Conservation (phyloP, 64 coral and sea anemone species). For the Acropora tenuis region DNA sequence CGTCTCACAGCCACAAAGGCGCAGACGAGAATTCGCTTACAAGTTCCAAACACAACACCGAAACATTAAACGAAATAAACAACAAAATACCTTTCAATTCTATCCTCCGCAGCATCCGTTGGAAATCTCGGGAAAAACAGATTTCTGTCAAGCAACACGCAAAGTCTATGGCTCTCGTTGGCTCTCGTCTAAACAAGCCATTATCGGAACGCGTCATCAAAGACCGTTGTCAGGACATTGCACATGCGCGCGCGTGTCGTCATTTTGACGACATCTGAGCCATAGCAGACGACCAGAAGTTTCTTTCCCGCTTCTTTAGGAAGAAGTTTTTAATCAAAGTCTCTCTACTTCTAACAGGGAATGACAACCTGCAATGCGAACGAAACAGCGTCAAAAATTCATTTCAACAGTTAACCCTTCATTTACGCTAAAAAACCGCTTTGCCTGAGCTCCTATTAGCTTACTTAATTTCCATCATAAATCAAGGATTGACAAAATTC, state of each 20-base stretch:
- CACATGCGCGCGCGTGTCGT: background rate
- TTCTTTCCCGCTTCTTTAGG: too few relatives aligned
- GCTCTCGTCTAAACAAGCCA: background rate
- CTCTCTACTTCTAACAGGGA: too few relatives aligned
- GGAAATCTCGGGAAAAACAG: background rate
- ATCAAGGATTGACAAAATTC: too few relatives aligned
- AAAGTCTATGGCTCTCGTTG: background rate
- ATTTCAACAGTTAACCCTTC: too few relatives aligned
- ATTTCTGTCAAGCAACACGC: background rate
- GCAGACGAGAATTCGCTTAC: background rate
- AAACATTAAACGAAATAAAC: background rate
- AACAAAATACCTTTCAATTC: background rate
- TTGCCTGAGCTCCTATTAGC: too few relatives aligned
- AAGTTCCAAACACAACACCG: background rate
- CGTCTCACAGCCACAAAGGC: constrained; percentile 13
- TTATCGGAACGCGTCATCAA: constrained; percentile 37
- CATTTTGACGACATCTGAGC: background rate
- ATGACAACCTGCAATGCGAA: too few relatives aligned
- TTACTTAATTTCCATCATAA: too few relatives aligned
- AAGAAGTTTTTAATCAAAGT: too few relatives aligned
- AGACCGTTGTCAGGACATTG: background rate
- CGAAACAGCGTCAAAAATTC: too few relatives aligned
- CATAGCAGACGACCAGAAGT: too few relatives aligned
- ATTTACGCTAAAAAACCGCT: too few relatives aligned
- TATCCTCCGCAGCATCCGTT: background rate